Percentiles rank a stretch among this genome's conserved stretches.
Conservation (phyloP, 2,888 invertebrate species). For the Malachius bipustulatus region DNA sequence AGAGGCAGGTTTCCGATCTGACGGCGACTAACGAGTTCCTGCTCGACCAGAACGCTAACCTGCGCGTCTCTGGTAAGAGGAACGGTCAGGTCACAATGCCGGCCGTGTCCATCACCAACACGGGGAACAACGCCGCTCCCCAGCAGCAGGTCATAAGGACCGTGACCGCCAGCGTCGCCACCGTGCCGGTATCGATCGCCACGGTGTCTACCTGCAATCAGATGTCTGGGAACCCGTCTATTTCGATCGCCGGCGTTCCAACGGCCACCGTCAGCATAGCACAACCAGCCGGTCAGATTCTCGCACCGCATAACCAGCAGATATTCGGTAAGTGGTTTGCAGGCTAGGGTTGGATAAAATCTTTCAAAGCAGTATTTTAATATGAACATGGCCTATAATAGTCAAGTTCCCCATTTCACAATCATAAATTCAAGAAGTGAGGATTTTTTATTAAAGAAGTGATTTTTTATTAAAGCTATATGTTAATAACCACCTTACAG, state of each 20-base stretch:
- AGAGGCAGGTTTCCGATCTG: conserved; percentile 57
- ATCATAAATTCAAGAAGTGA: too few species aligned
- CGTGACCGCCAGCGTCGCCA: conserved; percentile 47
- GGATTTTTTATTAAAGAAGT: too few species aligned
- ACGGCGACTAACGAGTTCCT: conserved; percentile 69
- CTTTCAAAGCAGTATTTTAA: too few species aligned
- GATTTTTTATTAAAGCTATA: too few species aligned
- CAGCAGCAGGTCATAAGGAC: conserved; percentile 41
- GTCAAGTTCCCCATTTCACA: too few species aligned
- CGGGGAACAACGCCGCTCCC: conserved; percentile 33
- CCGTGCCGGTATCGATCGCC: conserved; percentile 49
- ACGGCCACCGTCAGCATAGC: conserved; percentile 51
- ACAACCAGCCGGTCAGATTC: conserved; percentile 39
- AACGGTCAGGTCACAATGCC: conserved; percentile 46
- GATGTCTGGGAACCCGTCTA: conserved; percentile 37
- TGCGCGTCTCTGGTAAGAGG: conserved; percentile 48
- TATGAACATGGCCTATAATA: too few species aligned
- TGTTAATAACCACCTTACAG: too few species aligned
- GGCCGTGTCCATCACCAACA: conserved; percentile 46
- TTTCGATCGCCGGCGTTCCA: conserved; percentile 44
- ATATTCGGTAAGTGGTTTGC: conserved; percentile 34
- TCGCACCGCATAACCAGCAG: conserved; percentile 38
- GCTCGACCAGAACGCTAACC: conserved; percentile 62
- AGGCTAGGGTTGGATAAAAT: too few species aligned
- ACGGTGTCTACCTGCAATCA: conserved; percentile 42